Conservation (phyloP, 2,113 vertebrate species). For the Dipodomys spectabilis region DNA sequence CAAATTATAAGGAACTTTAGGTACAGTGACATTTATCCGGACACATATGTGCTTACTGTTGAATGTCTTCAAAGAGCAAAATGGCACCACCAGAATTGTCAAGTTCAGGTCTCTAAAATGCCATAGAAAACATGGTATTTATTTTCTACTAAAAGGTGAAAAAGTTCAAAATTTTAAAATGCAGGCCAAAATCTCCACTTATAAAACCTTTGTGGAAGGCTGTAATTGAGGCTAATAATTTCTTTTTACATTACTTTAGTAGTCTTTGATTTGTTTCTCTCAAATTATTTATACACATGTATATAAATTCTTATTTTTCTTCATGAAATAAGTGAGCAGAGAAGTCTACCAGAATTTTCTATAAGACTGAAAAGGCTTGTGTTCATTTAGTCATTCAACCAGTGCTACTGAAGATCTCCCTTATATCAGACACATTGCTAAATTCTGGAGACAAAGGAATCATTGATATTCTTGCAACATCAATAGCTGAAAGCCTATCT, state of each 20-base stretch:
- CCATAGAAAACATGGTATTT: conserved; percentile 69
- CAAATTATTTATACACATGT: not conserved
- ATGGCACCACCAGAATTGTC: conserved; percentile 40
- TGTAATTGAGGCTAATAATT: conserved; percentile 21
- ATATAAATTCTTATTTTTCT: not conserved
- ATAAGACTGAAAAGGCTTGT: not conserved
- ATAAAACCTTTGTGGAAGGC: conserved; percentile 54
- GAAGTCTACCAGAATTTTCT: conserved; percentile 42
- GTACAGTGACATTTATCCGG: conserved; percentile 69
- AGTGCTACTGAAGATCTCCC: not conserved
- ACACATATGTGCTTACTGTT: conserved; percentile 71
- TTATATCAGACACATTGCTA: not conserved
- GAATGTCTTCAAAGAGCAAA: conserved; percentile 76
- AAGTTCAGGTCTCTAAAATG: conserved; percentile 73
- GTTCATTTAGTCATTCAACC: not conserved
- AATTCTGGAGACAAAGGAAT: not conserved
- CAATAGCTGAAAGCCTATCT: not conserved
- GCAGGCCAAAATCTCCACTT: conserved; percentile 19
- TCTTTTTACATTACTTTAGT: conserved; percentile 51
- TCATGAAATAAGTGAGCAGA: not conserved
- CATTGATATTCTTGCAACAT: not conserved
- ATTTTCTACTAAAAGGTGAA: conserved; percentile 65
- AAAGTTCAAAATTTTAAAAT: conserved; percentile 73
- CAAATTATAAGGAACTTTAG: conserved; percentile 72
- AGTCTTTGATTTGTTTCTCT: conserved; percentile 1